Percentiles rank a stretch among this genome's conserved stretches.
Evolutionary conservation across 2,797 vertebrate genomes (phyloP).

Genomic region (Tragelaphus eurycerus): DNA sequence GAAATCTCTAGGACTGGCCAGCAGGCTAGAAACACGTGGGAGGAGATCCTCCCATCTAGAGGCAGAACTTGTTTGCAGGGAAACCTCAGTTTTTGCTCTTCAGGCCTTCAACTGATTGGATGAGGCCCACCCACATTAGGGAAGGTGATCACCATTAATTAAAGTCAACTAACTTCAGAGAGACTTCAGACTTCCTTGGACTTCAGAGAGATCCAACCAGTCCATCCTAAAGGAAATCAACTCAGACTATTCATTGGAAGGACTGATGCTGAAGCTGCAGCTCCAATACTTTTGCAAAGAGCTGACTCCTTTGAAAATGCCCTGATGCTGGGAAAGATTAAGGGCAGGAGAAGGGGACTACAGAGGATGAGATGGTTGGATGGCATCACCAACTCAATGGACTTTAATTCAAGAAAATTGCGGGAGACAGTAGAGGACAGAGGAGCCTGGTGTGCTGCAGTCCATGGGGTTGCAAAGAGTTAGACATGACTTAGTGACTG

Average conservation of each 20-base stretch:
- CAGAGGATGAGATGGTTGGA: background rate
- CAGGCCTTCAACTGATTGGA: background rate
- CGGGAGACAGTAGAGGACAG: background rate
- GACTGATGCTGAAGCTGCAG: background rate
- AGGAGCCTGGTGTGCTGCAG: background rate
- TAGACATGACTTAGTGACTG: background rate
- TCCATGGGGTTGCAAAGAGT: background rate
- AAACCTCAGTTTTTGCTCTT: background rate
- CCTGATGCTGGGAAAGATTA: background rate
- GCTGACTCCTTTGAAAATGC: background rate
- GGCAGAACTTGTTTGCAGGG: background rate
- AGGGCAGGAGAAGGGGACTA: background rate
- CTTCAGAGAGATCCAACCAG: background rate
- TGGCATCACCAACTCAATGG: background rate
- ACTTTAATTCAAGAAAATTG: background rate
- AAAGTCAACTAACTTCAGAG: background rate
- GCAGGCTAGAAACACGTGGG: background rate
- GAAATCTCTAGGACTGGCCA: background rate
- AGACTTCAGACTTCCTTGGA: background rate
- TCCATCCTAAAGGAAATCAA: background rate
- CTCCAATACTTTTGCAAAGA: background rate
- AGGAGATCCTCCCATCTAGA: too few relatives aligned
- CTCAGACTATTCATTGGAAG: background rate
- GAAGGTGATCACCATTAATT: too few relatives aligned
- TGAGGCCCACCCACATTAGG: background rate